Base-by-base conservation (phyloP, 2,113 vertebrate species). In the Lepus europaeus region DNA sequence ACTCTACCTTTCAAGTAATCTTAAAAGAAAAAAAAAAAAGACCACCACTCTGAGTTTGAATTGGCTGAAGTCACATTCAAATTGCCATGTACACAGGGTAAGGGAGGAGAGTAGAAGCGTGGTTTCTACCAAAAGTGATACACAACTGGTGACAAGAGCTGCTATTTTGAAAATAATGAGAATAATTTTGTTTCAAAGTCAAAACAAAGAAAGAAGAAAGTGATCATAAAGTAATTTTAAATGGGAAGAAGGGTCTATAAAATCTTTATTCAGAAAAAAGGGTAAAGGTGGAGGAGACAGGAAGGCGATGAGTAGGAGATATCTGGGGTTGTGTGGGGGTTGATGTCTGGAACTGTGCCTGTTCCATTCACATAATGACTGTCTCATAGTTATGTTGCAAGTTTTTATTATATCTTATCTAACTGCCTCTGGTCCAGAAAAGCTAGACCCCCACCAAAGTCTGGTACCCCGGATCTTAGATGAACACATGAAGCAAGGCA, bases 131-230 rank as follows among this genome's bases (percentile, higher is more conserved):
- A 79, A 53, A 29, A 94, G 64, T 66, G 56, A 90, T 56, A n/a
- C 22, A 76, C 78, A 89, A 66, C 78, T 91, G 31, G 25, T 85
- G 63, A 78, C 39, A 89, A 61, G 76, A 88, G 69, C 31, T 81
- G 81, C 77, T 91, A 90, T 91, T 93, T 96, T 91, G 82, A 95
- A 92, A 93, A 97, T 53, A 96, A 94, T 88, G 93, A 95, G 36
- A 85, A 90, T 84, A 49, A 89, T 89, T 70, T 94, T 25, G n/a
- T 80, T 96, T 94, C 70, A 66, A 96, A 95, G 84, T 95, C 84
- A 94, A 91, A 94, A 89, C 49, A 89, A 95, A 36, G 36, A 89
- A 49, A 29, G 53, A 91, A 70, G 66, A 82, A 85, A 76, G 91
- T 66, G 63, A 92, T 53, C 68, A 92, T n/a, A 81, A 64, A 87